A percentile compares a stretch with the other conserved stretches of the same genome.
Evolutionary conservation across 2,797 vertebrate species (phyloP).

Genomic region (Cirrhinus molitorella): DNA sequence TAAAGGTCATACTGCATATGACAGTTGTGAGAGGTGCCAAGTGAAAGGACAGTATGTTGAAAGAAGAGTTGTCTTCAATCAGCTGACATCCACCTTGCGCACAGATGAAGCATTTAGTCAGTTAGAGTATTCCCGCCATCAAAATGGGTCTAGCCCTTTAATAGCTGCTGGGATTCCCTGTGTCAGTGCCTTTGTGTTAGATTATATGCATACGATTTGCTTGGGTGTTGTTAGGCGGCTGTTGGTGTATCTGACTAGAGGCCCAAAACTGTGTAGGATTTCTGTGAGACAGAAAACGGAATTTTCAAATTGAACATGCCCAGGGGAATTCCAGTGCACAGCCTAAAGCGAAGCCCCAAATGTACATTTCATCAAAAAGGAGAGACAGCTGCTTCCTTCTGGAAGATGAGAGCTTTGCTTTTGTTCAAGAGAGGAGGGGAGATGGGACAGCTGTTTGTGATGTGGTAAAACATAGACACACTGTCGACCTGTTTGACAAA

Average conservation of each 20-base stretch:
- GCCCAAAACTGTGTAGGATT: slow-evolving; percentile 5
- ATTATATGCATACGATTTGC: slow-evolving; percentile 21
- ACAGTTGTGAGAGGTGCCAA: slow-evolving; percentile 53
- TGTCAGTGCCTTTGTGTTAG: slow-evolving; percentile 35
- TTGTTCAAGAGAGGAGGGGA: too few species aligned
- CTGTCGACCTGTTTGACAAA: too few species aligned
- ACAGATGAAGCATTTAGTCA: slow-evolving; percentile 50
- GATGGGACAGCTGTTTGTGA: too few species aligned
- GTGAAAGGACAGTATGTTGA: slow-evolving; percentile 46
- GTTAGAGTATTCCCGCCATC: background rate
- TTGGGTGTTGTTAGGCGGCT: background rate
- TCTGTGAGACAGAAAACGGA: slow-evolving; percentile 20
- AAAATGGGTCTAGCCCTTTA: slow-evolving; percentile 19
- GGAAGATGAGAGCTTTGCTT: too few species aligned
- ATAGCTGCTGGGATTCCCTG: slow-evolving; percentile 34
- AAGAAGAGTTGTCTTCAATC: slow-evolving; percentile 46
- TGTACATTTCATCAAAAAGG: slow-evolving; percentile 18
- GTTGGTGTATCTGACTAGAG: slow-evolving; percentile 3
- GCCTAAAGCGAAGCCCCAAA: slow-evolving; percentile 11
- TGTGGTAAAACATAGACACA: too few species aligned
- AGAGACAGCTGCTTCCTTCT: slow-evolving; percentile 17
- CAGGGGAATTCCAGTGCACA: too few species aligned
- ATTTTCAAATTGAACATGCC: slow-evolving; percentile 20
- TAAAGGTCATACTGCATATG: slow-evolving; percentile 51
- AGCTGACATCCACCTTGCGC: slow-evolving; percentile 28